Percentiles rank a stretch among this genome's conserved stretches.
phyloP scores from a whole-genome alignment of 2,888 invertebrate species.

The Nephrotoma appendiculata region DNA sequence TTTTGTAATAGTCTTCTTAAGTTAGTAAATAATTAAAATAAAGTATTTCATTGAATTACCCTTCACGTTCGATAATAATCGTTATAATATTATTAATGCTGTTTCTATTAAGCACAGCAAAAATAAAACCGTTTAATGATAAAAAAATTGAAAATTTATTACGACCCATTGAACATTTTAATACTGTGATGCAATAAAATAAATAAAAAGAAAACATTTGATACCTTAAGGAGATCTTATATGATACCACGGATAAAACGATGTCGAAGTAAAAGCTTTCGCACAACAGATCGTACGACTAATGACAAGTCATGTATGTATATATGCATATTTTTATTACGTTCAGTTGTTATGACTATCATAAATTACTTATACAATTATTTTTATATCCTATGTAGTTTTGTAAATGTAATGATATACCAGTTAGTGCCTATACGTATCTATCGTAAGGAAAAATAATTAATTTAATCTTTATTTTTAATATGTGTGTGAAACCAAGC shows the following conservation, averaged over 20 bases:
- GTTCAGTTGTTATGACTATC: neutral
- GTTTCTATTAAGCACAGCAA: neutral
- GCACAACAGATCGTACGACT: neutral
- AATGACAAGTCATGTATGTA: neutral
- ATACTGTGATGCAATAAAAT: neutral
- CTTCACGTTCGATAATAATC: neutral
- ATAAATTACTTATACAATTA: neutral
- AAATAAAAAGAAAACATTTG: neutral
- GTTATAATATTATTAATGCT: neutral
- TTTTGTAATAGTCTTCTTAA: neutral
- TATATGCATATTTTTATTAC: neutral
- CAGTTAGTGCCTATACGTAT: neutral
- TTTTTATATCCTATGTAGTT: neutral
- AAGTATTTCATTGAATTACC: neutral
- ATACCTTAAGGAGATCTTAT: neutral
- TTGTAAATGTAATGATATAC: neutral
- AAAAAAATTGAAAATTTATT: neutral
- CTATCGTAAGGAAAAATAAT: neutral
- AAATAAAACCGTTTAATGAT: neutral
- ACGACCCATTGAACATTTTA: neutral
- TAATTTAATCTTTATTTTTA: neutral
- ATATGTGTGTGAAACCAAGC: neutral
- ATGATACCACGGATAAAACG: neutral
- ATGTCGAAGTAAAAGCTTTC: neutral
- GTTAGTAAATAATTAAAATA: neutral